phyloP scores from a whole-genome alignment of 1,140 invertebrate species.

The Papilio xuthus region DNA sequence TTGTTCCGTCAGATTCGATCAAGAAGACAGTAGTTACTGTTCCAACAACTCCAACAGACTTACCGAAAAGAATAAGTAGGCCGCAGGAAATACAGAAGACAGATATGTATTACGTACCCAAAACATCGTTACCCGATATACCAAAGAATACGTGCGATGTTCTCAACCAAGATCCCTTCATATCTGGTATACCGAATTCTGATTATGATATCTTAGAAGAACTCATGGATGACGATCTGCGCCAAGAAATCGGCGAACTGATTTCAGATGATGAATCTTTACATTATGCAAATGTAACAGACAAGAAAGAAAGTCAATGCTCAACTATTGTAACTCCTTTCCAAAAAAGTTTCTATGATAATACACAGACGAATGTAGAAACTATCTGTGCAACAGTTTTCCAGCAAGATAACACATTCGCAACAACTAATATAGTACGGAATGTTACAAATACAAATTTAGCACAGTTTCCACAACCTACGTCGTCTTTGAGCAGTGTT shows the following conservation, averaged over 20 bases:
- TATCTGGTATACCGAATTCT: slow-evolving; percentile 64
- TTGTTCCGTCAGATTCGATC: background rate
- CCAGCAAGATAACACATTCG: background rate
- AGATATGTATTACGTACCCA: slow-evolving; percentile 28
- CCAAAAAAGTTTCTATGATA: slow-evolving; percentile 17
- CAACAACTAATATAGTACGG: background rate
- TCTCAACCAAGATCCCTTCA: slow-evolving; percentile 57
- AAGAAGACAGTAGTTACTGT: background rate
- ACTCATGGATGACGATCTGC: slow-evolving; percentile 73
- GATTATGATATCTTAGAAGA: slow-evolving; percentile 74
- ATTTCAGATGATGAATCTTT: slow-evolving; percentile 66
- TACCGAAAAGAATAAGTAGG: slow-evolving; percentile 27
- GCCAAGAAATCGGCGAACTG: slow-evolving; percentile 73
- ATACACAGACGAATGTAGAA: background rate
- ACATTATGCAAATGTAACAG: background rate
- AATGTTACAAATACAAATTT: background rate
- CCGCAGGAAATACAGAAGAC: background rate
- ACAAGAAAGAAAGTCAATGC: background rate
- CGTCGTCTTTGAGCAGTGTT: background rate
- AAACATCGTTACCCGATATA: slow-evolving; percentile 37
- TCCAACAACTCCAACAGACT: background rate
- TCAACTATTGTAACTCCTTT: background rate
- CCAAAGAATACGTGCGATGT: slow-evolving; percentile 41
- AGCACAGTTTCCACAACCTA: background rate
- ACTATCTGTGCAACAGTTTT: background rate